Base-by-base conservation (phyloP, 2,113 vertebrate species). In the Orientallactaga bullata region DNA sequence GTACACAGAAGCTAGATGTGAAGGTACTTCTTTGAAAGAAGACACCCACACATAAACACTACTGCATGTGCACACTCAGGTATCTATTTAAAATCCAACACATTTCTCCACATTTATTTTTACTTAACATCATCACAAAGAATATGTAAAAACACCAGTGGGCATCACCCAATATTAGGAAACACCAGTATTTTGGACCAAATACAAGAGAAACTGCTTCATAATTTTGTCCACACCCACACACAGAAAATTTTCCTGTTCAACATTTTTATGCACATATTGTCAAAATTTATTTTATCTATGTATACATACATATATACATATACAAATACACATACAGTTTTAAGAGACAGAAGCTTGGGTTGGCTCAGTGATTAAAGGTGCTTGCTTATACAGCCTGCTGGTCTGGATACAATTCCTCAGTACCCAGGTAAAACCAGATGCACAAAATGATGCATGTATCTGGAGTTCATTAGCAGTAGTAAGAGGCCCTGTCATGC, bases 51-150 rank as follows among this genome's bases (percentile, higher is more conserved):
- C 85, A 87, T 58, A 60, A 94, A 30, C 69, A 78, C 17, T n/a
- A 94, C 10, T 60, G 15, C 10, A 65, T n/a, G 51, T 51, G 51
- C 15, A 42, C 42, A 21, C 21, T 30, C n/a, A 87, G 28, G 7
- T 60, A 88, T 8, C 47, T 60, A 85, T 58, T 85, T 81, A 79
- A 92, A 91, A 60, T 16, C 23, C 61, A 78, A n/a, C 2, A 60
- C 1, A 88, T 82, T 81, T 94, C 35, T 93, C 61, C 39, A 73
- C 35, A 47, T 86, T 72, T 28, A 71, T 81, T 90, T 74, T 88
- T 74, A 81, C 68, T 85, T 55, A 55, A 35, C 91, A 24, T 71
- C 55, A 66, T 83, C 51, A 85, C 55, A 58, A 95, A 79, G 13
- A 61, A 72, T 51, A 73, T 3, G 58, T 72, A 95, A 77, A 71